These are phyloP conservation scores for Parazoanthus swiftii DNA, from an alignment of 92 coral and sea anemone genomes.

Conservation along the genomic window DNA sequence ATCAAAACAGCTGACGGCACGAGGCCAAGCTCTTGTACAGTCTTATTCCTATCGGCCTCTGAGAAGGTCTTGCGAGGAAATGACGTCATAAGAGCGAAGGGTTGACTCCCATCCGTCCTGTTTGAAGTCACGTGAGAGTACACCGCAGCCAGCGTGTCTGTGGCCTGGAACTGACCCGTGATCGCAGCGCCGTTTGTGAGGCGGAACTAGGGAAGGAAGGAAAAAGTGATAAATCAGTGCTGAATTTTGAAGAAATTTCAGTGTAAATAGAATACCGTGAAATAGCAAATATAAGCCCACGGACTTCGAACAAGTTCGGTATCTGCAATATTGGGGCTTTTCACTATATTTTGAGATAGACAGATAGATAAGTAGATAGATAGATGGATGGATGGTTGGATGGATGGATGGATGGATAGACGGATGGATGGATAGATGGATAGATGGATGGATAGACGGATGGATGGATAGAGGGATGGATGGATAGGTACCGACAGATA, in stretches of 20 bases:
- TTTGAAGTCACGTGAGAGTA: conserved; percentile 67
- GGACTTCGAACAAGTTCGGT: too few relatives aligned
- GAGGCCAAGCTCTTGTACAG: conserved; percentile 83
- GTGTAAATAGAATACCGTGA: background rate
- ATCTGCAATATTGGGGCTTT: too few relatives aligned
- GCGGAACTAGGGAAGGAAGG: conserved; percentile 72
- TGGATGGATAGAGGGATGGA: too few relatives aligned
- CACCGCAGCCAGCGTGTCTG: conserved; percentile 76
- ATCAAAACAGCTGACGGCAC: conserved; percentile 93
- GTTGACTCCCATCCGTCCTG: conserved; percentile 84
- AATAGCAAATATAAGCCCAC: background rate
- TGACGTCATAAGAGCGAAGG: conserved; percentile 92
- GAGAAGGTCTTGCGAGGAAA: conserved; percentile 93
- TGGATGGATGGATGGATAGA: too few relatives aligned
- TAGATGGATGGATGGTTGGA: too few relatives aligned
- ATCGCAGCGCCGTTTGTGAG: conserved; percentile 83
- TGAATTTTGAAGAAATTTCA: background rate
- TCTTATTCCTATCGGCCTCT: conserved; percentile 76
- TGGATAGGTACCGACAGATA: too few relatives aligned
- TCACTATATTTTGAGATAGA: too few relatives aligned
- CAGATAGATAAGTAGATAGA: too few relatives aligned
- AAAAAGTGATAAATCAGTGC: background rate
- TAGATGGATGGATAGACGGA: too few relatives aligned
- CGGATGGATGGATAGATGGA: too few relatives aligned
- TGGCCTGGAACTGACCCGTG: conserved; percentile 84